A percentile compares a stretch with the other conserved stretches of the same genome.
phyloP scores from a whole-genome alignment of 2,113 vertebrate genomes.

The Ramphastos sulfuratus region DNA sequence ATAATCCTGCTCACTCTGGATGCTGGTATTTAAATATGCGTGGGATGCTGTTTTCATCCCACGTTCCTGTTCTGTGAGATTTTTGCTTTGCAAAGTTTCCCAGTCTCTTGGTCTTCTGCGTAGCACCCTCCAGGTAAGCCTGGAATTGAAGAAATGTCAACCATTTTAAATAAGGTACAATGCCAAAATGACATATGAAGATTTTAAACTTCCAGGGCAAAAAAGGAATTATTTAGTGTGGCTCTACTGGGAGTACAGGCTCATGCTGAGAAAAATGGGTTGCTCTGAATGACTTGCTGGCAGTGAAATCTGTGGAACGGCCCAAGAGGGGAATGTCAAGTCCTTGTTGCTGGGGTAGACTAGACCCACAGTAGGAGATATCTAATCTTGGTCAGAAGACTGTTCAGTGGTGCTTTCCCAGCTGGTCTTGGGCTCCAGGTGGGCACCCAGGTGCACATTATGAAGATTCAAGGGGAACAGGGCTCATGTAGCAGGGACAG shows the following conservation, averaged over 20 bases:
- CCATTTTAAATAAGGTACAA: constrained; percentile 45
- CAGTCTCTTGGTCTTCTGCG: constrained; percentile 59
- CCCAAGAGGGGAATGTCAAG: constrained; percentile 25
- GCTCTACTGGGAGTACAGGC: constrained; percentile 50
- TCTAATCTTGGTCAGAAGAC: neutral
- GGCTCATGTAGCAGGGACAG: rapidly evolving
- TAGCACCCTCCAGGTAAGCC: constrained; percentile 61
- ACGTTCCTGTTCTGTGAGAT: constrained; percentile 14
- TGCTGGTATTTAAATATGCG: constrained; percentile 43
- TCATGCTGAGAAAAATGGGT: constrained; percentile 17
- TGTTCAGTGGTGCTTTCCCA: neutral
- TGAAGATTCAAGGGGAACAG: neutral
- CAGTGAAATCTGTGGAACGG: constrained; percentile 9
- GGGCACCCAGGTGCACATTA: rapidly evolving
- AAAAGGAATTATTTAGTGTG: constrained; percentile 63
- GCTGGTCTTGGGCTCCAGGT: rapidly evolving
- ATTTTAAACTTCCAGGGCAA: constrained; percentile 58
- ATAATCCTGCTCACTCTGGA: constrained; percentile 44
- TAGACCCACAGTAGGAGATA: neutral
- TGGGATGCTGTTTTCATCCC: constrained; percentile 58
- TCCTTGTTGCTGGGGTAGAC: neutral
- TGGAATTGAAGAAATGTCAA: constrained; percentile 58
- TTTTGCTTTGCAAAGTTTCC: constrained; percentile 56
- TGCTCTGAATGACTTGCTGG: constrained; percentile 40
- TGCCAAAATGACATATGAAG: constrained; percentile 54